Base-by-base conservation (phyloP, 2,797 vertebrate species). In the Steatocranus sp. region DNA sequence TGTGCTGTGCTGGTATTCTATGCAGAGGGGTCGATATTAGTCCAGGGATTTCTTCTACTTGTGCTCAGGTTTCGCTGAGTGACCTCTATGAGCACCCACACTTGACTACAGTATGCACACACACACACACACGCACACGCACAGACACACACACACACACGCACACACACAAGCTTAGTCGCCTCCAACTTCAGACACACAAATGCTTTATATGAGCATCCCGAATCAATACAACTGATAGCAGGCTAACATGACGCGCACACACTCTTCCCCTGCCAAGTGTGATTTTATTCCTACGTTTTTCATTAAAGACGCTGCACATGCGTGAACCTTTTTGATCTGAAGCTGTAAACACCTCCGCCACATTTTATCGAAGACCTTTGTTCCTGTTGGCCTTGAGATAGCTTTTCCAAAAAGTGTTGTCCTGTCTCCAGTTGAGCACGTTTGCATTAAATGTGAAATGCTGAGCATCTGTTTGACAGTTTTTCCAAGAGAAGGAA, bases 1-100 rank as follows among this genome's bases (percentile, higher is more conserved):
- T 92, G 91, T 92, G 94, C 94, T 93, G 94, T 89, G 95, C 90
- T 94, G 93, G 91, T 93, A 93, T 93, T 90, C 88, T 89, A 34
- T 82, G 87, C 76, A 17, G 81, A 85, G 75, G 83, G 93, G 93
- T 96, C 94, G 94, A 96, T 96, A 94, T 41, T 86, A 89, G 93
- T 92, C 84, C 91, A 93, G 93, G 93, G 94, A 94, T 95, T 95
- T 92, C 92, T 95, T 91, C 86, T 86, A 89, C 91, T 87, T 68
- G 5, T 51, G 87, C 90, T 96, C 94, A 85, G 92, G 95, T 96
- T 96, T 95, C 96, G 89, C 93, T 91, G 91, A 91, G 91, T 96
- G 96, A 96, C 96, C 96, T 96, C 95, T 95, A 89, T 56, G 84
- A 90, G 88, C 85, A 79, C 85, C 76, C 78, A 86, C 83, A 82